phyloP scores from a whole-genome alignment of 2,888 invertebrate species.

The Clitarchus hookeri region DNA sequence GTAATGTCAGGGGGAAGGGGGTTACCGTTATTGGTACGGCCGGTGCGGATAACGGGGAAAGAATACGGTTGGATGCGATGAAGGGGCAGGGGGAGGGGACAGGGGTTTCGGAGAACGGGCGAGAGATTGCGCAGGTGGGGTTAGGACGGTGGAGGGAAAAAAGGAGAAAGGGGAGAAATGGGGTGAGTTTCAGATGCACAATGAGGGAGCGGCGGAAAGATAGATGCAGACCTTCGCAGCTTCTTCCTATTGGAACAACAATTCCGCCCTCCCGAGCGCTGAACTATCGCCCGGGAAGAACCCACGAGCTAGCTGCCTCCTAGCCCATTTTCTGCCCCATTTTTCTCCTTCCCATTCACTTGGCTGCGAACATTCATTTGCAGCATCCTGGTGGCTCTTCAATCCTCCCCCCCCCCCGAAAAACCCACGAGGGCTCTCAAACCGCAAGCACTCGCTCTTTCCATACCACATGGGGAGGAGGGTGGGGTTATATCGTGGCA shows the following conservation, averaged over 20 bases:
- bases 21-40: not conserved
- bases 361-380: constrained; percentile 32
- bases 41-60: not conserved
- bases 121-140: not conserved
- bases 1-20: not conserved
- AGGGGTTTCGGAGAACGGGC: not conserved
- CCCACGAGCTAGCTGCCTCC: constrained; percentile 17
- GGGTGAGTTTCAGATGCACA: not conserved
- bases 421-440: not conserved
- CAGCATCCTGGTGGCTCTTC: constrained; percentile 24
- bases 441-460: constrained; percentile 9
- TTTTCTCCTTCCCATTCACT: constrained; percentile 35
- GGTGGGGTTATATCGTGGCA: not conserved
- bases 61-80: too few relatives aligned
- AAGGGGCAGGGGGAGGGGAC: not conserved
- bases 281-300: constrained; percentile 23
- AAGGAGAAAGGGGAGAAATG: not conserved
- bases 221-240: constrained; percentile 3
- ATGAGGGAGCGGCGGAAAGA: constrained; percentile 26
- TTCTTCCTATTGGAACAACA: constrained; percentile 15
- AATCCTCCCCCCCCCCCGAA: not conserved
- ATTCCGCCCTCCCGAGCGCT: not conserved
- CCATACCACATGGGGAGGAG: not conserved
- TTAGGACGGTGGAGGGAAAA: not conserved
- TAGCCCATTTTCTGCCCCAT: constrained; percentile 36